Evolutionary conservation across 2,888 invertebrate species (phyloP), one percentile per base, ranked within the genome.

Genomic region (Andrena dorsata): DNA sequence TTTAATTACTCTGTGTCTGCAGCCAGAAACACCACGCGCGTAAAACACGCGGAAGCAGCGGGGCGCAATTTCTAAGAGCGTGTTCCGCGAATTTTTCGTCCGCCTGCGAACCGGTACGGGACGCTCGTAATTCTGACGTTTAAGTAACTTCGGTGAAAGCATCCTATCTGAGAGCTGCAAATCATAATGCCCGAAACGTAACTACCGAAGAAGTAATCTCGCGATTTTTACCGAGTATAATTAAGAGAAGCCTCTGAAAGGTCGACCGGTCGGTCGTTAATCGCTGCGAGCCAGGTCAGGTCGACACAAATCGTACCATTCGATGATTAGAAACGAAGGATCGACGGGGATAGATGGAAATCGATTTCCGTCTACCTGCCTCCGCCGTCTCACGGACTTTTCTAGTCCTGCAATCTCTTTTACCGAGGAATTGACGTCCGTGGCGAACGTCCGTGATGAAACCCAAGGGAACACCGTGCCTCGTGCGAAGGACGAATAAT

Each of bases 351-450:
- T 60, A 6, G 60, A 60, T 60, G 68, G 61, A 71, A 71, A 71
- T 71, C 71, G 61, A 71, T 71, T 71, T 71, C 71, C 61, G 30
- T 49, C 56, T 47, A 70, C n/a, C 60, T 32, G 5, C 30, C 56
- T 56, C 23, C 23, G 28, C 20, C 32, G 26, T 68, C 35, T 61
- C 61, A 5, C 20, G 2, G 23, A 23, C 20, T 60, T 26, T 23
- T 13, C 61, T 23, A 49, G 49, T 61, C 41, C 47, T 32, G 71
- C 49, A 70, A 70, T 71, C 61, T 71, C 61, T 5, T 56, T 56
- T 63, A 49, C 16, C 49, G 28, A 20, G 60, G 49, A 49, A 71
- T 49, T 71, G 61, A 71, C 70, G 41, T 60, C 49, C 70, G 60
- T 71, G 60, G 60, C 70, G 7, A 70, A 70, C 26, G 16, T 56